Percentiles rank a stretch among this genome's conserved stretches.
phyloP scores from a whole-genome alignment of 2,797 vertebrate genomes.

The Alcedo atthis region DNA sequence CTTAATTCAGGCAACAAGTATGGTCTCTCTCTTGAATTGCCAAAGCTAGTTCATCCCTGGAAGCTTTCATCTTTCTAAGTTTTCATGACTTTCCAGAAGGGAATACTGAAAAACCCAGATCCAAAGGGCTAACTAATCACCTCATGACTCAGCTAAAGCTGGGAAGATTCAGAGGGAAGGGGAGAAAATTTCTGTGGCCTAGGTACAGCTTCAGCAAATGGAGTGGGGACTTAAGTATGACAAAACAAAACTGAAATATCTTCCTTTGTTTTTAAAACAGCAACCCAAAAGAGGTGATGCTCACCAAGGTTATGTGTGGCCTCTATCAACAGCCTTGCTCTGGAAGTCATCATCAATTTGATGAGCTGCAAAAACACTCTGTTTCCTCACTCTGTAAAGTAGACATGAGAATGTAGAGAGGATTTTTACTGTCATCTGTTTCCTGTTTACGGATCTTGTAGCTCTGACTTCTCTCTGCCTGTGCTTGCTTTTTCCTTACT shows the following conservation, averaged over 20 bases:
- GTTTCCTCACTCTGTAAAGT: neutral
- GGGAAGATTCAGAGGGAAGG: neutral
- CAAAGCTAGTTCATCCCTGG: neutral
- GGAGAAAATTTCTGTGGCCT: neutral
- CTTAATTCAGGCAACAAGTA: conserved; percentile 41
- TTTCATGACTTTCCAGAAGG: neutral
- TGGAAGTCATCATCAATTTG: neutral
- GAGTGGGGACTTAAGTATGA: neutral
- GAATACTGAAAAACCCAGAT: neutral
- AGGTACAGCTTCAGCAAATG: neutral
- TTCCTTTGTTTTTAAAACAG: neutral
- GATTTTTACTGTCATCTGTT: neutral
- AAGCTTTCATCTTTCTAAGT: conserved; percentile 21
- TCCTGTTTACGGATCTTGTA: neutral
- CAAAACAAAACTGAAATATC: neutral
- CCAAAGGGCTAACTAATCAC: neutral
- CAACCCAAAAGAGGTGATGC: neutral
- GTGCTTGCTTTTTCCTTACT: neutral
- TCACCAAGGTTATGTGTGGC: neutral
- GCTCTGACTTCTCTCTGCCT: neutral
- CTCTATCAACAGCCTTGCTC: neutral
- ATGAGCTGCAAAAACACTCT: neutral
- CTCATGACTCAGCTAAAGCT: neutral
- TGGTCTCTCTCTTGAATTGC: neutral
- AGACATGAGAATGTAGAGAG: neutral